Conservation (phyloP, 2,113 vertebrate species). For the Sprattus sprattus region DNA sequence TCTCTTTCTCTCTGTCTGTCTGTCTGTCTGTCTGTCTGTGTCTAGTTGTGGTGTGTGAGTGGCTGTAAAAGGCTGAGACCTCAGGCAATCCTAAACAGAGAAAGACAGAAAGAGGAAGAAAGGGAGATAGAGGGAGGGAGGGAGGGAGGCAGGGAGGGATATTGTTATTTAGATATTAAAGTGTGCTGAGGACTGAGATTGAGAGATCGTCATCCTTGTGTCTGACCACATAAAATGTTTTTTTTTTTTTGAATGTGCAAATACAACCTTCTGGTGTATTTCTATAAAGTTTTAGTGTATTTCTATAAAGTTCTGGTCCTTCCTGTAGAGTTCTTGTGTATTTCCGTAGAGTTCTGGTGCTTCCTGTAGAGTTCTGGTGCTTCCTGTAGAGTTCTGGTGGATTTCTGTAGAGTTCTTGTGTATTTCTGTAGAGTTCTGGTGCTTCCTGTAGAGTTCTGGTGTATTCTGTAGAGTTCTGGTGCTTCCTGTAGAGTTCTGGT, state of each 20-base stretch:
- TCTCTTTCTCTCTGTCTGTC: not conserved
- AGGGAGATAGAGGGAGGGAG: not conserved
- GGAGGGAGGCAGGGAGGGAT: not conserved
- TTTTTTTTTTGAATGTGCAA: too few relatives aligned
- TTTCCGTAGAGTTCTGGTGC: not conserved
- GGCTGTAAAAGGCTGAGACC: constrained; percentile 62
- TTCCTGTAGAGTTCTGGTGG: not conserved
- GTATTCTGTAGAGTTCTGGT: not conserved
- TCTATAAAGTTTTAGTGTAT: not conserved
- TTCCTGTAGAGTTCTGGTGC: not conserved
- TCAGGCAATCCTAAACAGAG: constrained; percentile 60
- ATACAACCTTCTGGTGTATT: not conserved
- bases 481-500: too few relatives aligned
- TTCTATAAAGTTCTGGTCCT: not conserved
- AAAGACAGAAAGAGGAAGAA: not conserved
- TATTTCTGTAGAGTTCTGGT: not conserved
- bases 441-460: not conserved
- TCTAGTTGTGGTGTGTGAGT: constrained; percentile 44
- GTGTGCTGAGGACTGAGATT: not conserved
- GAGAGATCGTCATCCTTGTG: too few relatives aligned
- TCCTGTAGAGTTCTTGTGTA: not conserved
- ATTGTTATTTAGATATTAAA: not conserved
- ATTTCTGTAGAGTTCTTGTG: not conserved
- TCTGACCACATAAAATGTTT: too few relatives aligned
- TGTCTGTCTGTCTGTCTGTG: not conserved